phyloP scores from a whole-genome alignment of 2,888 invertebrate genomes.

The Habrosyne pyritoides region DNA sequence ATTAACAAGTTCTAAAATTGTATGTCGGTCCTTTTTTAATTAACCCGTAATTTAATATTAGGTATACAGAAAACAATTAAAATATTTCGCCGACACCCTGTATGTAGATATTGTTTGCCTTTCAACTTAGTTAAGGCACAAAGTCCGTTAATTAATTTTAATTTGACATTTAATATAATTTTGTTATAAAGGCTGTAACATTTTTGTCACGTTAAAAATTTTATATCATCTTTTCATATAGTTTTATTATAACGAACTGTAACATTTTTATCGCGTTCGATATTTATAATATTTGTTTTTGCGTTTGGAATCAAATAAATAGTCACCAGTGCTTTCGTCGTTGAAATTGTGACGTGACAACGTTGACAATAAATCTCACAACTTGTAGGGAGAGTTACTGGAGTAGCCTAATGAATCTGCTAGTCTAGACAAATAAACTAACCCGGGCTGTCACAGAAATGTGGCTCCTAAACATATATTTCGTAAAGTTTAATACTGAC shows the following conservation, averaged over 20 bases:
- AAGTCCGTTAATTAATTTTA: neutral
- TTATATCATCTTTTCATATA: too few relatives aligned
- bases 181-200: neutral
- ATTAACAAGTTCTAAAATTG: neutral
- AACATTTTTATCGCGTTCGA: too few relatives aligned
- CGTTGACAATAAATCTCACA: too few relatives aligned
- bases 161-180: neutral
- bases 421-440: neutral
- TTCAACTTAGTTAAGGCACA: neutral
- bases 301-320: too few relatives aligned
- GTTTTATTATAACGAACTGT: too few relatives aligned
- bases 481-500: neutral
- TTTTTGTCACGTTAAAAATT: too few relatives aligned
- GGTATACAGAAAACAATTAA: neutral
- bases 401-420: neutral
- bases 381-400: neutral
- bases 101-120: neutral
- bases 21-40: constrained; percentile 7
- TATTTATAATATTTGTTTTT: too few relatives aligned
- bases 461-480: neutral
- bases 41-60: constrained; percentile 4
- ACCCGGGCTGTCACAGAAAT: neutral
- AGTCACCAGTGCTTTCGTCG: too few relatives aligned
- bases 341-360: too few relatives aligned
- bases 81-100: neutral